Conservation (phyloP, 2,888 invertebrate genomes). For the Ectemnius cavifrons region DNA sequence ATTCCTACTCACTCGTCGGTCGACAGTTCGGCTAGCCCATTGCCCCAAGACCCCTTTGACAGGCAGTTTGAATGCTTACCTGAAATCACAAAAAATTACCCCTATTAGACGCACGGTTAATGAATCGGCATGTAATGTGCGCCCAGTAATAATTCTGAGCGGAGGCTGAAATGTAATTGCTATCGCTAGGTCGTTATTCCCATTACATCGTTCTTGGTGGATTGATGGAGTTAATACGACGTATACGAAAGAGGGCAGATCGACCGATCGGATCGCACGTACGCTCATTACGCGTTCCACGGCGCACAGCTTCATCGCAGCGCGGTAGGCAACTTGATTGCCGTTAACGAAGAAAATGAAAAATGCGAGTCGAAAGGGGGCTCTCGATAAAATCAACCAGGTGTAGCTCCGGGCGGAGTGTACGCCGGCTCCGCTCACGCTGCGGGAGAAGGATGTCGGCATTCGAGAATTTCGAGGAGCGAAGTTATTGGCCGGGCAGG, state of each 20-base stretch:
- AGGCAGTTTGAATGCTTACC: slow-evolving; percentile 66
- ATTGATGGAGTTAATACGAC: slow-evolving; percentile 61
- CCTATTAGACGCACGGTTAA: slow-evolving; percentile 35
- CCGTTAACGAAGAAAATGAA: slow-evolving; percentile 52
- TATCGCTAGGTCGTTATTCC: slow-evolving; percentile 45
- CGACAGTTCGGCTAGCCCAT: slow-evolving; percentile 26
- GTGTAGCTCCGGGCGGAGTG: slow-evolving; percentile 18
- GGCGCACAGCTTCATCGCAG: slow-evolving; percentile 60
- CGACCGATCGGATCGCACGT: slow-evolving; percentile 55
- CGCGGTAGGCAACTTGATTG: slow-evolving; percentile 36
- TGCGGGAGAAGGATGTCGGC: slow-evolving; percentile 10
- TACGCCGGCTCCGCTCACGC: slow-evolving; percentile 30
- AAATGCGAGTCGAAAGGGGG: slow-evolving; percentile 47
- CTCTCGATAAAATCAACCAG: slow-evolving; percentile 47
- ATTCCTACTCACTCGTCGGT: slow-evolving; percentile 65
- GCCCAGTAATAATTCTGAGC: slow-evolving; percentile 27
- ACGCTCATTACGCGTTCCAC: slow-evolving; percentile 59
- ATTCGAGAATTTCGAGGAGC: slow-evolving; percentile 43
- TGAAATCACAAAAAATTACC: slow-evolving; percentile 68
- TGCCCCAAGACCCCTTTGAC: slow-evolving; percentile 23
- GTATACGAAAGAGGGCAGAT: slow-evolving; percentile 57
- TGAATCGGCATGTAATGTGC: slow-evolving; percentile 1
- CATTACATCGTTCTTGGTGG: slow-evolving; percentile 35
- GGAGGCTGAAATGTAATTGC: neutral
- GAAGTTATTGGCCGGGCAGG: slow-evolving; percentile 20